Evolutionary conservation across 2,888 invertebrate species (phyloP), one percentile per base, ranked within the genome.

Genomic region (Leuctra nigra): DNA sequence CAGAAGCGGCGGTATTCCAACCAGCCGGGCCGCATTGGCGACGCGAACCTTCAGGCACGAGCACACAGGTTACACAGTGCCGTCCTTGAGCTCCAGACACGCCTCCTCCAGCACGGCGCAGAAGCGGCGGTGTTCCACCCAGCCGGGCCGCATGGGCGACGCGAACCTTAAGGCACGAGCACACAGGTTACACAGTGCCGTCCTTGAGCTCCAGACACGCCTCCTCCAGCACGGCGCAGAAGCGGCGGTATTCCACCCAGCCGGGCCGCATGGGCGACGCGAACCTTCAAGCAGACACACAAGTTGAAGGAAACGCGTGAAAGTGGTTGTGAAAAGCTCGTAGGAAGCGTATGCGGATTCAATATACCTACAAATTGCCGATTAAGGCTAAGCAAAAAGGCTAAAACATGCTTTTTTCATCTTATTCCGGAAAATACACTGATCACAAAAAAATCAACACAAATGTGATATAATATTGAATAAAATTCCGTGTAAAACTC

Each of bases 31-130:
- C 84, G 79, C 54, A 76, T 71, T 0, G 82, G 79, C 4, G 83
- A 79, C 48, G 79, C 79, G 72, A 86, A 86, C 48, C 85, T 85
- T 67, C 25, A 7, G 38, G 7, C 7, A 20, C 4, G n/a, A 22
- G 20, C 4, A 20, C 14, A 14, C 22, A 39, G 1, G n/a, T 22
- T 33, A 14, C 11, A n/a, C 7, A 38, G 7, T 4, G 4, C n/a
- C 38, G 4, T 38, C 38, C 38, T 38, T 6, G 14, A n/a, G n/a
- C 67, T 84, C 82, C 14, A 82, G 77, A 63, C 86, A 81, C 33
- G 85, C 81, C 70, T 85, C 85, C 67, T 89, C 88, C 38, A 86
- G 76, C 2, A 77, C 75, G 48, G 77, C 73, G 62, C 80, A 79
- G 72, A 90, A 88, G 62, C 84, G 77, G 55, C 77, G 77, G 73